A percentile compares a stretch with the other conserved stretches of the same genome.
Evolutionary conservation across 2,888 invertebrate species (phyloP).

Genomic region (Thecocarcelia acutangulata): DNA sequence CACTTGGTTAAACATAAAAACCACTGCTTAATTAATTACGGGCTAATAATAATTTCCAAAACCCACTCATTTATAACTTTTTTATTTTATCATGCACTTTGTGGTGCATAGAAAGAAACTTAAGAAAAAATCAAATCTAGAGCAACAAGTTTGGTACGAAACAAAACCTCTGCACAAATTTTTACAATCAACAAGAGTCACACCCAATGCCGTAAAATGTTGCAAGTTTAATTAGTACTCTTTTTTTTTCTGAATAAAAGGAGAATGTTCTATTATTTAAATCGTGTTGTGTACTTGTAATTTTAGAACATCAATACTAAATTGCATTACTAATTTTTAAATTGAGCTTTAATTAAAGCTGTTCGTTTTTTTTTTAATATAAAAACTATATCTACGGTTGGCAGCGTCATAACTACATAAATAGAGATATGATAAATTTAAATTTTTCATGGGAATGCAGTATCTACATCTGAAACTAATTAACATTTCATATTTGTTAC

Average conservation of each 20-base stretch:
- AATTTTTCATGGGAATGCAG: too few species aligned
- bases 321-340: too few species aligned
- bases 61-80: neutral
- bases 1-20: too few species aligned
- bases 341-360: too few species aligned
- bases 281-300: neutral
- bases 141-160: conserved; percentile 15
- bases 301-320: too few species aligned
- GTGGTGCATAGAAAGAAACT: neutral
- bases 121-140: neutral
- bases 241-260: neutral
- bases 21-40: neutral
- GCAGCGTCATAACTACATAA: too few species aligned
- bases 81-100: conserved; percentile 3
- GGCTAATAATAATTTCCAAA: neutral
- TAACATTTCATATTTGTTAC: too few species aligned
- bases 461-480: too few species aligned
- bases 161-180: neutral
- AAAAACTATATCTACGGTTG: too few species aligned
- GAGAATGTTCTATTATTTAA: neutral
- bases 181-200: neutral
- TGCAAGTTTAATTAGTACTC: conserved; percentile 2
- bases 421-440: too few species aligned
- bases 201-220: neutral
- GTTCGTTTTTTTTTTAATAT: too few species aligned